Conservation (phyloP, 2,113 vertebrate genomes). For the Synodontis membranacea region DNA sequence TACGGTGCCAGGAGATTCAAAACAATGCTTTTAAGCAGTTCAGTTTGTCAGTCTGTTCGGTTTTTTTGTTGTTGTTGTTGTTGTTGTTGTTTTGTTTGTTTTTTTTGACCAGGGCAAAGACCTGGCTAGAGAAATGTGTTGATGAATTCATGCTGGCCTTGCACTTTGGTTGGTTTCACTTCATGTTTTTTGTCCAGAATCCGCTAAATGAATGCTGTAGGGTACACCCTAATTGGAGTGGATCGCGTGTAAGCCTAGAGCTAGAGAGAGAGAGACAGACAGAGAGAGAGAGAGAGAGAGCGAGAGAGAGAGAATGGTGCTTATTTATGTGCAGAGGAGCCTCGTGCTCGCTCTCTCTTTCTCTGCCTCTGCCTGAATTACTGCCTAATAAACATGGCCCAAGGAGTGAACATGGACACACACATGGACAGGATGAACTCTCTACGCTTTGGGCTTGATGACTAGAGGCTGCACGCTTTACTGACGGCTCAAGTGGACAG, state of each 20-base stretch:
- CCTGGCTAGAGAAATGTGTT: slow-evolving; percentile 1
- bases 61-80: too few relatives aligned
- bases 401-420: slow-evolving; percentile 3
- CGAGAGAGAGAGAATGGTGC: slow-evolving; percentile 26
- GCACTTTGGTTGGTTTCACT: slow-evolving; percentile 13
- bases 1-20: not conserved
- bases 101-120: not conserved
- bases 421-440: not conserved
- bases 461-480: slow-evolving; percentile 8
- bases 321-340: slow-evolving; percentile 37
- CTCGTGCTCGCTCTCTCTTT: slow-evolving; percentile 13
- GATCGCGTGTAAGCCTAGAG: slow-evolving; percentile 22
- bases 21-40: not conserved
- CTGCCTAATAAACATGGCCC: slow-evolving; percentile 39
- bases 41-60: not conserved
- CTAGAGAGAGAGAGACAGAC: not conserved
- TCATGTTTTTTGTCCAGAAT: slow-evolving; percentile 28
- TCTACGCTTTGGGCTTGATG: not conserved
- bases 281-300: slow-evolving; percentile 10
- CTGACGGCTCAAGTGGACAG: slow-evolving; percentile 3
- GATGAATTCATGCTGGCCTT: slow-evolving; percentile 22
- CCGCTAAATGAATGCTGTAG: slow-evolving; percentile 32
- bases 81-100: not conserved
- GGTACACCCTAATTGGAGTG: slow-evolving; percentile 43
- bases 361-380: slow-evolving; percentile 23